Evolutionary conservation across 35 echinoderm and acorn worm genomes (phyloP).

Genomic region (Holothuria glaberrima): DNA sequence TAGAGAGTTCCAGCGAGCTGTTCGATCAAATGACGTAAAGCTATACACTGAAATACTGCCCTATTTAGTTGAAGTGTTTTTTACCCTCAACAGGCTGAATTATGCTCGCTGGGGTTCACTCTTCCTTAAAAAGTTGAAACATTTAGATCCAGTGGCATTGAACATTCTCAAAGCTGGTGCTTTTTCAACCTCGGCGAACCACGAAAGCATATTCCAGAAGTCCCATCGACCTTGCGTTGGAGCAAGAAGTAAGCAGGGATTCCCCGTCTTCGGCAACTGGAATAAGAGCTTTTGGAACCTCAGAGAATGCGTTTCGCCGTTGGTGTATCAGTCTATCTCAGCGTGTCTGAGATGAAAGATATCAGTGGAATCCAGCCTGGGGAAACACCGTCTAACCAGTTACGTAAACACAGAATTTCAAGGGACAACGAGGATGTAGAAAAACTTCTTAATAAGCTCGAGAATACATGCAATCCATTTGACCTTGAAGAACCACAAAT

Average conservation of each 20-base stretch:
- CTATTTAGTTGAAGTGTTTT: conserved; percentile 49
- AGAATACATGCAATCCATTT: conserved; percentile 59
- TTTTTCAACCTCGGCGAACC: conserved; percentile 65
- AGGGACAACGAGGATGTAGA: conserved; percentile 66
- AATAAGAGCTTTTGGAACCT: conserved; percentile 60
- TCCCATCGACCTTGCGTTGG: conserved; percentile 57
- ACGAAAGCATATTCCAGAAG: conserved; percentile 48
- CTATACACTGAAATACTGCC: conserved; percentile 59
- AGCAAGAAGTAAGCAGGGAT: conserved; percentile 54
- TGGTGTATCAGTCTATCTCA: conserved; percentile 61
- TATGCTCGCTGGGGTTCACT: conserved; percentile 58
- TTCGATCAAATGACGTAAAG: conserved; percentile 65
- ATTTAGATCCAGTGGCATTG: conserved; percentile 51
- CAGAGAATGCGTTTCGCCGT: conserved; percentile 62
- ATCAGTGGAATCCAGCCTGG: conserved; percentile 9
- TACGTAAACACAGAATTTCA: conserved; percentile 42
- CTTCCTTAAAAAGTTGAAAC: conserved; percentile 54
- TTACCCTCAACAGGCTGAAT: conserved; percentile 58
- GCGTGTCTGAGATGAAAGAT: too few species aligned
- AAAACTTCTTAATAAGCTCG: conserved; percentile 16
- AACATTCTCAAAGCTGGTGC: conserved; percentile 57
- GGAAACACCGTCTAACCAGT: conserved; percentile 60
- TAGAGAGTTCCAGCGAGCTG: conserved; percentile 55
- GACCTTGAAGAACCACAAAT: conserved; percentile 10
- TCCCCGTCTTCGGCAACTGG: conserved; percentile 44